A percentile compares a stretch with the other conserved stretches of the same genome.
phyloP scores from a whole-genome alignment of 2,113 vertebrate species.

The Osmerus mordax region DNA sequence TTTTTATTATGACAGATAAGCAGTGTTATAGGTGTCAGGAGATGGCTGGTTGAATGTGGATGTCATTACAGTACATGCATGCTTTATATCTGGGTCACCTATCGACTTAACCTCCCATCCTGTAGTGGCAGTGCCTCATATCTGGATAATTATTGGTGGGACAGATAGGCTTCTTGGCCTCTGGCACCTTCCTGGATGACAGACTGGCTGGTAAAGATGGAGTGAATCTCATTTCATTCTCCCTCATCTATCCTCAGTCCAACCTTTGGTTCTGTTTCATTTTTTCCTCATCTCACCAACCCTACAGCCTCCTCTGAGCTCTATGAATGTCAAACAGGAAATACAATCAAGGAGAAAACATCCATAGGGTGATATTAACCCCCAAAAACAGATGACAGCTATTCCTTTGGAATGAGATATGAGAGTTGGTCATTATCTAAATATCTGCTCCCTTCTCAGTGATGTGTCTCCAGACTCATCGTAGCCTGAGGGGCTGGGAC shows the following conservation, averaged over 20 bases:
- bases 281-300: constrained; percentile 18
- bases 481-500: no score
- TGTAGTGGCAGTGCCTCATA: constrained; percentile 55
- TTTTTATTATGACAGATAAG: constrained; percentile 66
- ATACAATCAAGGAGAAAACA: no score
- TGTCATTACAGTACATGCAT: constrained; percentile 56
- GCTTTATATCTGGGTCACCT: constrained; percentile 67
- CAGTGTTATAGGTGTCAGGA: constrained; percentile 58
- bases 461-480: no score
- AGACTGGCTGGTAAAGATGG: constrained; percentile 44
- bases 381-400: no score
- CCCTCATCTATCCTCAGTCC: constrained; percentile 52
- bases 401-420: no score
- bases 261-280: constrained; percentile 56
- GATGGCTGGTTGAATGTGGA: constrained; percentile 53
- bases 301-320: constrained; percentile 13
- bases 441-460: no score
- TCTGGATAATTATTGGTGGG: constrained; percentile 60
- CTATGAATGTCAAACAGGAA: constrained; percentile 2
- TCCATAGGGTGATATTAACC: no score
- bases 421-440: no score
- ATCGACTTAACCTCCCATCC: constrained; percentile 62
- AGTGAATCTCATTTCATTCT: constrained; percentile 55
- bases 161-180: constrained; percentile 64
- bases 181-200: constrained; percentile 51